phyloP scores from a whole-genome alignment of 2,113 vertebrate genomes.

The Gobio gobio region DNA sequence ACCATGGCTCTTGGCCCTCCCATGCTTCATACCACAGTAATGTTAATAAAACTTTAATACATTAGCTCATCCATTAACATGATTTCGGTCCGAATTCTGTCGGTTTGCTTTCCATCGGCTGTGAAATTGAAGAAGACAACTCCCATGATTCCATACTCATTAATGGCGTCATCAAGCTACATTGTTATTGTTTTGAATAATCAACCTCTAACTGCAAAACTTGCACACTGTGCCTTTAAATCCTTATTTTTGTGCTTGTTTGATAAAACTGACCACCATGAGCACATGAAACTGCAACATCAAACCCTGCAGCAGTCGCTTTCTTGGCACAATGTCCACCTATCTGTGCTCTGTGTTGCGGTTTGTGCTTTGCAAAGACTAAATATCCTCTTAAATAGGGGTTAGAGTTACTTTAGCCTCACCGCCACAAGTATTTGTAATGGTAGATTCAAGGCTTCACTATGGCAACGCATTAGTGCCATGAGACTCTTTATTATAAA shows the following conservation, averaged over 20 bases:
- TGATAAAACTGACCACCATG: not conserved
- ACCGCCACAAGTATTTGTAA: constrained; percentile 16
- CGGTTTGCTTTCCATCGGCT: too few species aligned
- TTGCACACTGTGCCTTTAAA: not conserved
- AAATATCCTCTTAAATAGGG: constrained; percentile 22
- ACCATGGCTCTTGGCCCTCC: too few species aligned
- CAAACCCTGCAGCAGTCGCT: not conserved
- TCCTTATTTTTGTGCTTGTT: not conserved
- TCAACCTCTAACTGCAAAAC: too few species aligned
- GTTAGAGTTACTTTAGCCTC: constrained; percentile 23
- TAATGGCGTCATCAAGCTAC: too few species aligned
- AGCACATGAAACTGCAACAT: not conserved
- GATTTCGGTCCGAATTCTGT: too few species aligned
- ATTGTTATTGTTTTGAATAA: too few species aligned
- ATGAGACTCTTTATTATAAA: constrained; percentile 27
- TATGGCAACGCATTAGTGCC: constrained; percentile 9
- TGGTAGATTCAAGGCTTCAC: constrained; percentile 11
- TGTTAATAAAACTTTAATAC: too few species aligned
- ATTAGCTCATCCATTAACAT: too few species aligned
- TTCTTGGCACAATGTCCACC: not conserved
- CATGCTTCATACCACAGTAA: too few species aligned
- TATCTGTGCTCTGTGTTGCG: not conserved
- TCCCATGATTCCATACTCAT: too few species aligned
- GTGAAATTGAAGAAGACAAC: too few species aligned
- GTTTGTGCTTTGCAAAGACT: not conserved